Conservation (phyloP, 2,797 vertebrate genomes). For the Notamacropus eugenii region DNA sequence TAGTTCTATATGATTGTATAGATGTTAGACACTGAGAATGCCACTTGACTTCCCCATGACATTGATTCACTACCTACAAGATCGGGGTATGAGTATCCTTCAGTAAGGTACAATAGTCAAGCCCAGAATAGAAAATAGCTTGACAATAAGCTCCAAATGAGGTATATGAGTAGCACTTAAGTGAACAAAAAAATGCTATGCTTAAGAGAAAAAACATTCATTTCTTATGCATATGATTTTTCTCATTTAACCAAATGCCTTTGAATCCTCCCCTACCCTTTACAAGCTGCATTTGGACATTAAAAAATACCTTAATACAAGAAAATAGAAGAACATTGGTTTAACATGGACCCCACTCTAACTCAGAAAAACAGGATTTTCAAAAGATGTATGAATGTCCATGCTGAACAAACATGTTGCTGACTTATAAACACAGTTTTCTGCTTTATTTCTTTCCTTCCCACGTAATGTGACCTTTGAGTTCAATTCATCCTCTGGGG, state of each 20-base stretch:
- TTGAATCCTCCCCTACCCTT: neutral
- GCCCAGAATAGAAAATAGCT: neutral
- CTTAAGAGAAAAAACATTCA: neutral
- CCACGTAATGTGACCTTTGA: neutral
- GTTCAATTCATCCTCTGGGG: too few species aligned
- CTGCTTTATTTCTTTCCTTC: constrained; percentile 2
- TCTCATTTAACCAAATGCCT: neutral
- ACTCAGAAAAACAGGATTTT: neutral
- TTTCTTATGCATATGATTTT: neutral
- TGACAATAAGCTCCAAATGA: neutral
- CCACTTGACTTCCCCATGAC: neutral
- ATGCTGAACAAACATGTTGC: neutral
- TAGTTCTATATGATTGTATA: neutral
- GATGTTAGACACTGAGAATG: neutral
- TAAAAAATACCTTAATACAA: neutral
- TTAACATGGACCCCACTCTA: neutral
- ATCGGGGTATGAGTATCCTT: neutral
- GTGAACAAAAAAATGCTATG: neutral
- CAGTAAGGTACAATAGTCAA: neutral
- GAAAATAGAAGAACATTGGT: neutral
- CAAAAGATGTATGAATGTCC: neutral
- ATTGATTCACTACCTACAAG: neutral
- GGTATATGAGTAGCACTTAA: neutral
- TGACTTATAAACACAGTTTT: neutral
- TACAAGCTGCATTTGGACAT: neutral